Base-by-base conservation (phyloP, 1,140 invertebrate genomes). In the Prorops nasuta region DNA sequence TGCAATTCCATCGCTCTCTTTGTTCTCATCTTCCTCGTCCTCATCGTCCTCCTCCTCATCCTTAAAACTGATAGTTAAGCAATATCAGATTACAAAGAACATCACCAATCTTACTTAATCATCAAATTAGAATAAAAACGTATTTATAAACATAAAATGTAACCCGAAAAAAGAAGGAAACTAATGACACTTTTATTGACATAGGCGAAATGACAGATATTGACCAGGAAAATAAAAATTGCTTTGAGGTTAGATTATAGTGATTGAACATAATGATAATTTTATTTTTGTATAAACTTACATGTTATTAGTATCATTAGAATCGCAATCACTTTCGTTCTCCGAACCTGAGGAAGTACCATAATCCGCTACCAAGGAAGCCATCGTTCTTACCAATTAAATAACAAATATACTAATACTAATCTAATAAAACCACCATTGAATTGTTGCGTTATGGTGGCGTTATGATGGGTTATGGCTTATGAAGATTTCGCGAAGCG, bases 291-390 rank as follows among this genome's bases (percentile, higher is more conserved):
- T 19, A 19, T 24, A 49, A 50, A 62, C 72, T 66, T 70, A 66
- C 61, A 63, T 64, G 49, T 65, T 59, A 50, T 75, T 68, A 19
- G 56, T 59, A 48, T 71, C 56, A 17, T 72, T 70, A 22, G 66
- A 67, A 47, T 49, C 41, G 37, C 58, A 62, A 37, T 75, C 68
- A 21, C 48, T 49, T 3, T 76, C 76, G 42, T 55, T 67, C 3
- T 74, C 69, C 8, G 76, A 77, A 41, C 71, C 69, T 4, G 74
- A 76, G 37, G 76, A 80, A 55, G 75, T 74, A n/a, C 78, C 79
- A 59, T 85, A 85, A 75, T 84, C 82, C 22, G 84, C 81, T 34
- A 85, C 84, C 41, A 85, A 72, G 56, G 83, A 84, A 75, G 83
- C 80, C 80, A 81, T 83, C 54, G 50, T 64, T 61, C 58, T 64